Evolutionary conservation across 2,888 invertebrate genomes (phyloP), one percentile per base, ranked within the genome.

Genomic region (Oligia latruncula): DNA sequence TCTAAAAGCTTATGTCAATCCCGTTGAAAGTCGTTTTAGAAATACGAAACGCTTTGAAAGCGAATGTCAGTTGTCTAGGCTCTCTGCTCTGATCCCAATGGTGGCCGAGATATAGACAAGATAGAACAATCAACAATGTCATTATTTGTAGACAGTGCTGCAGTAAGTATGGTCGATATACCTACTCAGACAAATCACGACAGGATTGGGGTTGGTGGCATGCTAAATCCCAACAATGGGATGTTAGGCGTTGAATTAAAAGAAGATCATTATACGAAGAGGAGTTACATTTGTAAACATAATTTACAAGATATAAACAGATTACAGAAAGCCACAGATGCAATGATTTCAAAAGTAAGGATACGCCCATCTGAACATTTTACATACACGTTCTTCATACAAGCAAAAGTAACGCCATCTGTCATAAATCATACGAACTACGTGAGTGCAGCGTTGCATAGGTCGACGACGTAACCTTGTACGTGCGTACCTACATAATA

Each of bases 281-380:
- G 5, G 13, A 76, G 35, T 35, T 76, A 76, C 35, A 46, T 76
- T 76, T 20, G 23, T 35, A 75, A 75, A 35, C 75, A 55, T 35
- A n/a, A 58, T n/a, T 65, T 43, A 66, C 67, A 17, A 68, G 46
- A 29, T 20, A 52, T n/a, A 20, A 58, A 60, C 68, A 77, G 9
- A 65, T 83, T 77, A 75, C 65, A 65, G 87, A 80, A 77, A 86
- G 52, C 43, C 60, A 71, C 74, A 43, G 29, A 29, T 29, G 29
- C 29, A 29, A 29, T 29, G 29, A 29, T 29, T 29, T 29, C 29
- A 29, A 29, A 29, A 29, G 29, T 29, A 29, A 29, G 29, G 29
- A 29, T 29, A 29, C 29, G 29, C 29, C 29, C 29, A 29, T 29
- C 29, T 29, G 29, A 29, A 29, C 29, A 29, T 29, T 29, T 29